Percentiles rank a stretch among this genome's conserved stretches.
phyloP scores from a whole-genome alignment of 2,797 vertebrate species.

The Gymnopithys bicolor region DNA sequence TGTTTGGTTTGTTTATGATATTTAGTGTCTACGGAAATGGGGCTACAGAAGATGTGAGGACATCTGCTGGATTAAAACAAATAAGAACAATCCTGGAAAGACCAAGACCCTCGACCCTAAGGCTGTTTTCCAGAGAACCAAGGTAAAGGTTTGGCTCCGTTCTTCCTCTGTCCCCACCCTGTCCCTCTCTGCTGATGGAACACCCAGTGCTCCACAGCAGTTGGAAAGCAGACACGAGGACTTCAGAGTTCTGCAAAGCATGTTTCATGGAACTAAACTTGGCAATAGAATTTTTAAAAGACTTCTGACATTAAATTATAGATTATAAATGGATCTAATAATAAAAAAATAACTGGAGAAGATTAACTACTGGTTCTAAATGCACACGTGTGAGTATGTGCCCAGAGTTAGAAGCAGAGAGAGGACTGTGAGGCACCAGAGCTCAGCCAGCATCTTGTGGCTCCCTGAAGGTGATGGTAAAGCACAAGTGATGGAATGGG shows the following conservation, averaged over 20 bases:
- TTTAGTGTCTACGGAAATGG: conserved; percentile 96
- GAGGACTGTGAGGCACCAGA: background rate
- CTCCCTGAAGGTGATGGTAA: background rate
- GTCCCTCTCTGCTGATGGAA: background rate
- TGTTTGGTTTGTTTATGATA: background rate
- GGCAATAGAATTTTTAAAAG: background rate
- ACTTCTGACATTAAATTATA: background rate
- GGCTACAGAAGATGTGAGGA: conserved; percentile 97
- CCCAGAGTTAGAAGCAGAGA: background rate
- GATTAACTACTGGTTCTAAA: background rate
- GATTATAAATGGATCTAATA: background rate
- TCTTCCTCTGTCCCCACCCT: background rate
- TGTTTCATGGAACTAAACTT: background rate
- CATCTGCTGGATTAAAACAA: conserved; percentile 99
- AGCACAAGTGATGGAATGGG: background rate
- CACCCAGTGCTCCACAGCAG: accelerated
- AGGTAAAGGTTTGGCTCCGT: conserved; percentile 79
- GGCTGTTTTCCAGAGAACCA: conserved; percentile 97
- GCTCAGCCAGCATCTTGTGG: background rate
- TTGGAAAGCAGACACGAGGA: background rate
- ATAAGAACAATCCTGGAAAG: conserved; percentile 98
- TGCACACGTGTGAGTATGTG: accelerated
- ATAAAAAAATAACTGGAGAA: background rate
- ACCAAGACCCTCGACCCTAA: conserved; percentile 97
- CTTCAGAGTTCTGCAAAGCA: background rate